phyloP scores from a whole-genome alignment of 2,113 vertebrate genomes.

The Pelecanus crispus region DNA sequence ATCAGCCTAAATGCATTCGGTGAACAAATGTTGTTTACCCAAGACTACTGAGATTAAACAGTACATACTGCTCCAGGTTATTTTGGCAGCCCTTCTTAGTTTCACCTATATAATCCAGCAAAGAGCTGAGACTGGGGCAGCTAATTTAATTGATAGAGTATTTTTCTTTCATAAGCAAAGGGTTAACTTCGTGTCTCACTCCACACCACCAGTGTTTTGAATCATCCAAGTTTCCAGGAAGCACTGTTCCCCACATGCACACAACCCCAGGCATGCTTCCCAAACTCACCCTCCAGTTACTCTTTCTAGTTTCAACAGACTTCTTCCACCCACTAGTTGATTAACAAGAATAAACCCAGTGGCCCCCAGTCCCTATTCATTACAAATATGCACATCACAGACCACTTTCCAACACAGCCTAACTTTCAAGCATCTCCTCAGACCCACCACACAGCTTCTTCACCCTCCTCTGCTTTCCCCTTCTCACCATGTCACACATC shows the following conservation, averaged over 20 bases:
- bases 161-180: neutral
- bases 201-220: neutral
- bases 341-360: neutral
- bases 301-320: neutral
- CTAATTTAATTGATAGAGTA: neutral
- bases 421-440: neutral
- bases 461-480: neutral
- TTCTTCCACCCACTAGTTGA: neutral
- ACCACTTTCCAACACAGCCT: neutral
- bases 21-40: neutral
- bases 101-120: neutral
- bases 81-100: neutral
- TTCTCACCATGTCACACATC: neutral
- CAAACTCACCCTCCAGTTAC: neutral
- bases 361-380: neutral
- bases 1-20: neutral
- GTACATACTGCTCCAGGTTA: neutral
- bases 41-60: neutral
- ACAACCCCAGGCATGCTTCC: neutral
- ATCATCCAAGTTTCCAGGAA: neutral
- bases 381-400: neutral
- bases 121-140: neutral
- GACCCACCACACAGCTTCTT: neutral
- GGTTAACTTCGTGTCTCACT: neutral
- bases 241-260: too few species aligned